phyloP scores from a whole-genome alignment of 2,888 invertebrate species.

The Drepana falcataria region DNA sequence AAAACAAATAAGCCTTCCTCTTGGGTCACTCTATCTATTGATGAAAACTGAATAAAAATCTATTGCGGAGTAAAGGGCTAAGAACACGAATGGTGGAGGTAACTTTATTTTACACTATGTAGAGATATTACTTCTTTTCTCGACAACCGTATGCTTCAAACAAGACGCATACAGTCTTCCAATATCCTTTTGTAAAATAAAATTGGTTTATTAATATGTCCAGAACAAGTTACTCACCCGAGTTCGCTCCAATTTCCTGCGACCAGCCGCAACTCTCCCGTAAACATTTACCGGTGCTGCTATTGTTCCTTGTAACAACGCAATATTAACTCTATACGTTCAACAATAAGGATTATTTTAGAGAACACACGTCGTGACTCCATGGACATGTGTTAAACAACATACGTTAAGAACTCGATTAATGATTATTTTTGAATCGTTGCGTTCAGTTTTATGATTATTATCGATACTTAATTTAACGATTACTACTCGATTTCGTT shows the following conservation, averaged over 20 bases:
- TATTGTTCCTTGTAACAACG: constrained; percentile 29
- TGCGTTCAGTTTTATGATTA: constrained; percentile 13
- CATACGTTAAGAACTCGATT: constrained; percentile 29
- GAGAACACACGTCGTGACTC: constrained; percentile 20
- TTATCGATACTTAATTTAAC: constrained; percentile 3
- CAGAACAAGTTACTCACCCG: neutral
- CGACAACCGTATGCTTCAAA: neutral
- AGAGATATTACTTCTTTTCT: too few relatives aligned
- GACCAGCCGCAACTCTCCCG: constrained; percentile 11
- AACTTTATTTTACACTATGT: too few relatives aligned
- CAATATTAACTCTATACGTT: constrained; percentile 18
- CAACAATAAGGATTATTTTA: constrained; percentile 16
- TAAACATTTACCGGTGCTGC: constrained; percentile 41
- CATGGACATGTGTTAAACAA: constrained; percentile 40
- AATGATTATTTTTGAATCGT: constrained; percentile 51
- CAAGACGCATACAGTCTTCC: neutral
- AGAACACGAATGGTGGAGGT: too few relatives aligned
- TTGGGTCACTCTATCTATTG: too few relatives aligned
- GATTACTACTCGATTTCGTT: constrained; percentile 4
- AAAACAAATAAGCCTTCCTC: too few relatives aligned
- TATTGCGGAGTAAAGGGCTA: too few relatives aligned
- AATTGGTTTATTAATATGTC: neutral
- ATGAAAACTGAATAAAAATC: too few relatives aligned
- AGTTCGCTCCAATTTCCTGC: constrained; percentile 1
- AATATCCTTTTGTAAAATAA: too few relatives aligned